A percentile compares a stretch with the other conserved stretches of the same genome.
Conservation (phyloP, 2,888 invertebrate genomes). For the Eristalis pertinax region DNA sequence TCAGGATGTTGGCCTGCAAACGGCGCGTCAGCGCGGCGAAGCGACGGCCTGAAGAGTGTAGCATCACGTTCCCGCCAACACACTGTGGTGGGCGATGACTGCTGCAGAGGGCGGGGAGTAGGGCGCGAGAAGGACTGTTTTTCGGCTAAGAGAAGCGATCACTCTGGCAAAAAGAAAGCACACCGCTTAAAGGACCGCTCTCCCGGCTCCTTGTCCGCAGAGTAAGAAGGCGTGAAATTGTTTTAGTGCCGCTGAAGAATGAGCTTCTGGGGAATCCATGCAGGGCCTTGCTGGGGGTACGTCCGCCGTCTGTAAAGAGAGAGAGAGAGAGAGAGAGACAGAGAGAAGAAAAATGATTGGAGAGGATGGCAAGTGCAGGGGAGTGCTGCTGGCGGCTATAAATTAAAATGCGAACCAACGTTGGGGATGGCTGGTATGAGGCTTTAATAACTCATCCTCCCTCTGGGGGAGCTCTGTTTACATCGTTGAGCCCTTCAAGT, state of each 20-base stretch:
- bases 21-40: not conserved
- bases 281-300: not conserved
- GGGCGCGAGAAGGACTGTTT: slow-evolving; percentile 32
- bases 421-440: slow-evolving; percentile 5
- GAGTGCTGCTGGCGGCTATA: slow-evolving; percentile 47
- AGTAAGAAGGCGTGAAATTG: slow-evolving; percentile 68
- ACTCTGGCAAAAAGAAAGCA: slow-evolving; percentile 40
- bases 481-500: not conserved
- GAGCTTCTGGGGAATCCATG: slow-evolving; percentile 12
- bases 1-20: not conserved
- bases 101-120: not conserved
- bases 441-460: slow-evolving; percentile 52
- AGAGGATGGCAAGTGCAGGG: not conserved
- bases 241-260: slow-evolving; percentile 57
- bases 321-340: not conserved
- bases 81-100: not conserved
- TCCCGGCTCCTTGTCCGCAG: slow-evolving; percentile 5
- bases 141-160: slow-evolving; percentile 46
- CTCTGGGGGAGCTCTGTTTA: not conserved
- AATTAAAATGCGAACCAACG: slow-evolving; percentile 52
- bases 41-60: not conserved
- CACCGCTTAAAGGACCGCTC: slow-evolving; percentile 46
- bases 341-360: not conserved
- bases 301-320: not conserved
- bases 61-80: not conserved